phyloP scores from a whole-genome alignment of 2,797 vertebrate genomes.

The Hyperoplus immaculatus region DNA sequence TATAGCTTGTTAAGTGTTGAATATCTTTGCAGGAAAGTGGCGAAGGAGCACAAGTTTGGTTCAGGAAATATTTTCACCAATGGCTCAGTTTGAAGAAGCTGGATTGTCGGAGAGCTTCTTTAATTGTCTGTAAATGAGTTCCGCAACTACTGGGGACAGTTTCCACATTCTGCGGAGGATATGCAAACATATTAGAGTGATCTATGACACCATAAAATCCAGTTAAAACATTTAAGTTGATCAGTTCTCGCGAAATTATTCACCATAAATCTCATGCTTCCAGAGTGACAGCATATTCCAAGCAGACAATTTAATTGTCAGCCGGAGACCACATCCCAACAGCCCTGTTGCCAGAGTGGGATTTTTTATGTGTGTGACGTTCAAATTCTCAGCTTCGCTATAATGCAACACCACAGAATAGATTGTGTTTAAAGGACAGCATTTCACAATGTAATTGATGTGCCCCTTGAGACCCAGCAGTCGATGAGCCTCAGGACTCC shows the following conservation, averaged over 20 bases:
- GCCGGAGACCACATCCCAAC: slow-evolving; percentile 78
- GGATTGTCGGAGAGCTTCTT: slow-evolving; percentile 49
- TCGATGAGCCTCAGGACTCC: slow-evolving; percentile 66
- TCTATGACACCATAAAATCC: slow-evolving; percentile 73
- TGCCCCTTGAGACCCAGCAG: slow-evolving; percentile 76
- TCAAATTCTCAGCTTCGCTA: slow-evolving; percentile 72
- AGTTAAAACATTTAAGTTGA: slow-evolving; percentile 73
- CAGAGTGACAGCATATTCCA: slow-evolving; percentile 67
- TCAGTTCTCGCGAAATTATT: slow-evolving; percentile 73
- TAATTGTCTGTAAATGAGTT: slow-evolving; percentile 75
- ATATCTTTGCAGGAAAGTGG: slow-evolving; percentile 30
- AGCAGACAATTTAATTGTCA: slow-evolving; percentile 81
- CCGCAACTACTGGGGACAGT: slow-evolving; percentile 75
- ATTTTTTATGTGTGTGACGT: slow-evolving; percentile 71
- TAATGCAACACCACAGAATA: slow-evolving; percentile 77
- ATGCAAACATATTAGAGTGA: slow-evolving; percentile 63
- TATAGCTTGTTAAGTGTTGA: slow-evolving; percentile 14
- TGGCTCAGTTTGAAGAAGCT: slow-evolving; percentile 26
- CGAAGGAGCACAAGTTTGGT: slow-evolving; percentile 19
- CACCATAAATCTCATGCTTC: slow-evolving; percentile 70
- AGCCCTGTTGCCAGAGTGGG: slow-evolving; percentile 73
- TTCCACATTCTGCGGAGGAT: slow-evolving; percentile 46
- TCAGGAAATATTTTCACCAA: slow-evolving; percentile 2
- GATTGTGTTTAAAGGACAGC: slow-evolving; percentile 79
- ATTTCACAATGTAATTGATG: slow-evolving; percentile 82